phyloP scores from a whole-genome alignment of 2,888 invertebrate genomes.

The Pyrgus malvae region DNA sequence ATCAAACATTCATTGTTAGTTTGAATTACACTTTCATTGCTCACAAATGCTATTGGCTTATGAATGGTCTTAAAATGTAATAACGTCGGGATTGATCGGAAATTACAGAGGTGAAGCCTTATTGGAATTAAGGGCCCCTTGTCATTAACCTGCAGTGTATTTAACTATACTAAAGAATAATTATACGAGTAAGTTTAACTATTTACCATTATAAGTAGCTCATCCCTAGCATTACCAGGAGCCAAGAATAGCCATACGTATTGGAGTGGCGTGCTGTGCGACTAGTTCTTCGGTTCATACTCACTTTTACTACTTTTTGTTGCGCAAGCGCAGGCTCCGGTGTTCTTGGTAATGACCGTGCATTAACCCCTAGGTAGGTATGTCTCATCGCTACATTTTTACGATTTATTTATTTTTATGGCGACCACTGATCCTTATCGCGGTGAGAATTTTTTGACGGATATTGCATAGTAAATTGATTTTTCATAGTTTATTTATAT shows the following conservation, averaged over 20 bases:
- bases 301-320: constrained; percentile 14
- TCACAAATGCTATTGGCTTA: too few species aligned
- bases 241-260: constrained; percentile 16
- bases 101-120: too few species aligned
- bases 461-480: not conserved
- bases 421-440: not conserved
- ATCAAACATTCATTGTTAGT: too few species aligned
- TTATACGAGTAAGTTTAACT: too few species aligned
- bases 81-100: too few species aligned
- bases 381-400: constrained; percentile 10
- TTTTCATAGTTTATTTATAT: not conserved
- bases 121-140: too few species aligned
- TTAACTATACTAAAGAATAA: too few species aligned
- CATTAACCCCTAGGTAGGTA: constrained; percentile 4
- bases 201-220: not conserved
- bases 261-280: not conserved
- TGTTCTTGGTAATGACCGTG: constrained; percentile 18
- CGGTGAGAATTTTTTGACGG: not conserved
- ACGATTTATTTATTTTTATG: not conserved
- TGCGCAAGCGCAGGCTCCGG: constrained; percentile 3
- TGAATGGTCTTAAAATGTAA: too few species aligned
- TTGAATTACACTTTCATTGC: too few species aligned
- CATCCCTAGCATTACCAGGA: not conserved
- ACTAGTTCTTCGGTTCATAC: constrained; percentile 10
- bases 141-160: too few species aligned